Evolutionary conservation across 1,140 invertebrate genomes (phyloP), one percentile per base, ranked within the genome.

Genomic region (Drosophila sulfurigaster): DNA sequence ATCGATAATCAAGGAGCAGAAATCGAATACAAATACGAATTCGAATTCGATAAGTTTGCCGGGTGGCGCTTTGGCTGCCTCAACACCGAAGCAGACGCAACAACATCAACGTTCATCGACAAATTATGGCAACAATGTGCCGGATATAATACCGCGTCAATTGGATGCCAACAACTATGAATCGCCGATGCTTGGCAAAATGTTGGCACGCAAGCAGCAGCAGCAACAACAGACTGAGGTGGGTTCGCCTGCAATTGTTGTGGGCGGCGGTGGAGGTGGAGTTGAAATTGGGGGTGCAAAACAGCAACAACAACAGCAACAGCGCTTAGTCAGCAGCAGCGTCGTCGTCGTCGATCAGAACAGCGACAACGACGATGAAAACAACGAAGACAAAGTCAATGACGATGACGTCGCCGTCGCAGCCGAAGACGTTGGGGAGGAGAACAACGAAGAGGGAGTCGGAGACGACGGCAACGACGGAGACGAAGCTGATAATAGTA

Each of bases 1-100:
- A 71, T 94, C 93, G 38, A 95, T 95, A 66, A 95, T 94, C 32
- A 94, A 95, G 73, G 92, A 92, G 11, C 83, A 91, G 32, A 93
- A 93, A 68, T 91, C 54, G 7, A 32, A 5, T 51, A 38, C 49
- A 56, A 67, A 7, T 25, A 4, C 16, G 2, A 20, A 2, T 20
- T 20, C 20, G 3, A 25, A 25, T 25, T 25, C 20, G 20, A 25
- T 25, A 25, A 25, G 20, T 25, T 25, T 10, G 38, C 62, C n/a
- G 11, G 52, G 51, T 13, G 32, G 65, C 4, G 81, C 59, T 5
- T 62, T 90, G 32, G 75, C 81, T 5, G 77, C 86, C 6, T 90
- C 85, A 1, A 90, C 86, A 5, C 85, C 81, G 5, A 79, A 81
- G 38, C 79, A 71, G 8, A 75, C 56, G 28, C 35, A 32, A 32